Evolutionary conservation across 1,140 invertebrate genomes (phyloP).

Genomic region (Samia ricini): DNA sequence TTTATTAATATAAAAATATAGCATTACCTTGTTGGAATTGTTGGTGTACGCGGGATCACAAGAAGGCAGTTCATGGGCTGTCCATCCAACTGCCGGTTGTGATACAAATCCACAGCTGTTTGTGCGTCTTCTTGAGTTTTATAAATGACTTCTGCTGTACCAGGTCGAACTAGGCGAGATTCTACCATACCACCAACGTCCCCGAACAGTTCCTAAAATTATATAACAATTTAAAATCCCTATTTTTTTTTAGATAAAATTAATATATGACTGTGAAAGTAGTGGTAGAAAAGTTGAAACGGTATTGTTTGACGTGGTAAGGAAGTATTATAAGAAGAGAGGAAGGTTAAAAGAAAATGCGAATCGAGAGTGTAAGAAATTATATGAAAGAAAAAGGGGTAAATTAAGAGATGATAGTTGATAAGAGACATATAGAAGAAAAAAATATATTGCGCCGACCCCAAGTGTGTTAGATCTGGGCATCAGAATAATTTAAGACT

Average conservation of each 20-base stretch:
- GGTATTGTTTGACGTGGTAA: too few relatives aligned
- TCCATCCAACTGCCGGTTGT: conserved; percentile 86
- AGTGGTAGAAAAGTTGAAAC: too few relatives aligned
- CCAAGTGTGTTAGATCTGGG: too few relatives aligned
- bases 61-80: conserved; percentile 71
- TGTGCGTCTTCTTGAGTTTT: conserved; percentile 90
- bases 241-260: neutral
- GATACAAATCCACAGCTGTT: conserved; percentile 93
- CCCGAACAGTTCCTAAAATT: conserved; percentile 90
- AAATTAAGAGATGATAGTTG: too few relatives aligned
- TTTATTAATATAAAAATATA: neutral
- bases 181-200: conserved; percentile 92
- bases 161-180: conserved; percentile 89
- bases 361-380: too few relatives aligned
- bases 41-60: conserved; percentile 48
- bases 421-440: too few relatives aligned
- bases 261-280: too few relatives aligned
- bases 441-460: too few relatives aligned
- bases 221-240: neutral
- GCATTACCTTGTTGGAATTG: conserved; percentile 36
- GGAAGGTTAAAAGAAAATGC: too few relatives aligned
- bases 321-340: neutral
- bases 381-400: too few relatives aligned
- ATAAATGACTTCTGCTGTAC: conserved; percentile 94
- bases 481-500: too few relatives aligned